Percentiles rank a stretch among this genome's conserved stretches.
Conservation (phyloP, 2,113 vertebrate genomes). For the Varanus komodoensis region DNA sequence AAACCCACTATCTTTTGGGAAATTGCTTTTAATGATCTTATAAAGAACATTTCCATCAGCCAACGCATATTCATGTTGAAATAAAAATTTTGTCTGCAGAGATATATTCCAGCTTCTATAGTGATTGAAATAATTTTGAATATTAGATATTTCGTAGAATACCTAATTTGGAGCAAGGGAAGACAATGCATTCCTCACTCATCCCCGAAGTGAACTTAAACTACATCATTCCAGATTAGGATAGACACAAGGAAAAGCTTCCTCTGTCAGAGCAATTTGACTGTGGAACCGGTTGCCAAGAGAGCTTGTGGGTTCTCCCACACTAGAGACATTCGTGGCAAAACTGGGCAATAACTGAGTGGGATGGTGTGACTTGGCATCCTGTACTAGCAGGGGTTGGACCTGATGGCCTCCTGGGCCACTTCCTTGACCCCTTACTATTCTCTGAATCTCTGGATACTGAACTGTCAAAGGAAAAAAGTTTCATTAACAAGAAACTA, state of each 20-base stretch:
- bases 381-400: too few species aligned
- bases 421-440: too few species aligned
- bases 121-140: constrained; percentile 36
- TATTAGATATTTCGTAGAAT: constrained; percentile 39
- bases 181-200: neutral
- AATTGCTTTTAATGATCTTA: constrained; percentile 34
- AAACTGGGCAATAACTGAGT: too few species aligned
- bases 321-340: too few species aligned
- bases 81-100: constrained; percentile 37
- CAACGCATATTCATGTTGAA: constrained; percentile 57
- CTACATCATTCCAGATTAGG: too few species aligned
- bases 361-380: too few species aligned
- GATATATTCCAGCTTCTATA: constrained; percentile 6
- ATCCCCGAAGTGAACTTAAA: too few species aligned
- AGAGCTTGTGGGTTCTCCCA: too few species aligned
- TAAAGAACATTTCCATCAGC: constrained; percentile 61
- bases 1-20: constrained; percentile 44
- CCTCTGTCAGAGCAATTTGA: too few species aligned
- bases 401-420: too few species aligned
- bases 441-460: neutral
- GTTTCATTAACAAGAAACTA: neutral
- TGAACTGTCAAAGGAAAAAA: neutral
- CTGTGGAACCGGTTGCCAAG: too few species aligned
- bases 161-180: neutral
- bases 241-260: too few species aligned